These are phyloP conservation scores for Neoascia interrupta DNA, from an alignment of 2,888 invertebrate species.

Conservation along the genomic window DNA sequence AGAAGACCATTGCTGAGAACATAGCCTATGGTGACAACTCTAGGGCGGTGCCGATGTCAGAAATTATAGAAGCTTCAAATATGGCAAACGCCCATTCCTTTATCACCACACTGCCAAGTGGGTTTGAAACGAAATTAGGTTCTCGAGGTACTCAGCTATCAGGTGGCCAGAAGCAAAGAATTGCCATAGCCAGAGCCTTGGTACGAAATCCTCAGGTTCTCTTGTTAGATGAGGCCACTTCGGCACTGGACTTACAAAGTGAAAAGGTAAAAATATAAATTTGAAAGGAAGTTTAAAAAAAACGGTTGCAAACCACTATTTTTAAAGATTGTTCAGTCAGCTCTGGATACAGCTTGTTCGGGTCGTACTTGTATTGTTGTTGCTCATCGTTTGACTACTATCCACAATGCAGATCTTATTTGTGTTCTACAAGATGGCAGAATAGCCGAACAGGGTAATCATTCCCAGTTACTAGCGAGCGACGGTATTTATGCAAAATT, in stretches of 20 bases:
- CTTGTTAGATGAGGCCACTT: constrained; percentile 86
- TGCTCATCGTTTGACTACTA: constrained; percentile 91
- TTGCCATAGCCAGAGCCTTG: constrained; percentile 88
- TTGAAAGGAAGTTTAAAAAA: no score
- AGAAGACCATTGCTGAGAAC: constrained; percentile 88
- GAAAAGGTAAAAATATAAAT: constrained; percentile 85
- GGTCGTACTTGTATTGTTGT: constrained; percentile 92
- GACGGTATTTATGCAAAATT: constrained; percentile 84
- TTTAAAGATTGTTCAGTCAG: constrained; percentile 86
- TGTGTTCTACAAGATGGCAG: constrained; percentile 89
- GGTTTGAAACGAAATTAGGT: constrained; percentile 86
- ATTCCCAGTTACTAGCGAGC: constrained; percentile 84
- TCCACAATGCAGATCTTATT: constrained; percentile 90
- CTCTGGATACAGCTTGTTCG: constrained; percentile 88
- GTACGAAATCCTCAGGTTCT: constrained; percentile 85
- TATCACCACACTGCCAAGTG: constrained; percentile 85
- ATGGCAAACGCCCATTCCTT: constrained; percentile 88
- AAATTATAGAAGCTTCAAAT: constrained; percentile 86
- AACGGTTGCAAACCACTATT: constrained; percentile 74
- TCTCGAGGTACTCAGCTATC: constrained; percentile 86
- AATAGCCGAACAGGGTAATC: constrained; percentile 87
- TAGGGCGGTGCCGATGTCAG: constrained; percentile 83
- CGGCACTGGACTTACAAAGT: constrained; percentile 86
- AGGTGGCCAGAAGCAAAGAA: constrained; percentile 91
- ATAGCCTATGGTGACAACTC: constrained; percentile 90